Percentiles rank a stretch among this genome's conserved stretches.
These are phyloP conservation scores for Triplophysa siluroides DNA, from an alignment of 2,113 vertebrate species.

Conservation along the genomic window DNA sequence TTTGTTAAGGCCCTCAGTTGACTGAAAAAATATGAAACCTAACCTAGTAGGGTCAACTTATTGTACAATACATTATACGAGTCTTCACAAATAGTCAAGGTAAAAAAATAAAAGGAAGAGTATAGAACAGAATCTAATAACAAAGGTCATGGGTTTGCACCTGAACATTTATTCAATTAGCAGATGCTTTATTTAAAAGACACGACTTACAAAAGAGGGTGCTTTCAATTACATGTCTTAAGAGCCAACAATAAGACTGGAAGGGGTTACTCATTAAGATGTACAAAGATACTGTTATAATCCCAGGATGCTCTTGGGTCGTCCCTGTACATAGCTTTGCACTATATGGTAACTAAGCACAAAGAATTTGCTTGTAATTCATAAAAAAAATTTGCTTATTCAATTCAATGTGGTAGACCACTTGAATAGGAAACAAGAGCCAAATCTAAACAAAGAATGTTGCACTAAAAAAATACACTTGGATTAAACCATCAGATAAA, in stretches of 20 bases:
- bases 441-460: not conserved
- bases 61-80: too few relatives aligned
- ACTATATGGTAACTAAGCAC: not conserved
- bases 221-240: too few relatives aligned
- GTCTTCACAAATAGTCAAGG: too few relatives aligned
- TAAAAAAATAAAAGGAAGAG: not conserved
- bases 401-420: not conserved
- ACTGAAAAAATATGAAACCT: too few relatives aligned
- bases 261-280: not conserved
- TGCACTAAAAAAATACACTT: not conserved
- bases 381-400: not conserved
- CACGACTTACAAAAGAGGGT: too few relatives aligned
- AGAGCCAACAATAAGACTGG: not conserved
- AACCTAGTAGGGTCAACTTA: too few relatives aligned
- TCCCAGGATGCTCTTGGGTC: too few relatives aligned
- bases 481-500: constrained; percentile 28
- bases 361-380: not conserved
- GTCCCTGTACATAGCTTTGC: not conserved
- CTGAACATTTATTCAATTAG: too few relatives aligned
- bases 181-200: too few relatives aligned
- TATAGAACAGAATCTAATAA: not conserved
- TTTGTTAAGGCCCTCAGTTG: too few relatives aligned
- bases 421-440: not conserved
- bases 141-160: not conserved
- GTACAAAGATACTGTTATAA: not conserved